Evolutionary conservation across 2,797 vertebrate species (phyloP), one percentile per base, ranked within the genome.

Genomic region (Mareca strepera): DNA sequence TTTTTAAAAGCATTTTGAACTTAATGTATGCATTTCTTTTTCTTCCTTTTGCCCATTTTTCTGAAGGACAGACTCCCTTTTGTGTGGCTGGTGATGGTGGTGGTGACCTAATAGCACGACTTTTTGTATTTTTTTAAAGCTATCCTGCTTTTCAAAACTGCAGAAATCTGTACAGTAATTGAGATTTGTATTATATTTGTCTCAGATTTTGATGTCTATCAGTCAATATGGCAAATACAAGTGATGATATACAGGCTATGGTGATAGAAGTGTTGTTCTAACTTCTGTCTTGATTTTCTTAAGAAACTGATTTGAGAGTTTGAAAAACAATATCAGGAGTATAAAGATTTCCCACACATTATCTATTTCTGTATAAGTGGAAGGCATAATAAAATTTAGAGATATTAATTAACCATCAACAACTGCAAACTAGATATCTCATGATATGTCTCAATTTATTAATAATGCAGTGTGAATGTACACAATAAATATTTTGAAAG

Each of bases 141-240:
- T 92, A 52, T 58, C 56, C 9, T 68, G 26, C 43, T 94, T 63
- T 72, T 28, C 39, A 88, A 85, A 92, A 75, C 60, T 44, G 29
- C 35, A 66, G n/a, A 91, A 90, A 74, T 93, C 44, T 58, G 78
- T 97, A 92, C 60, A 86, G 50, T 50, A 64, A 83, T 33, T 93
- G 85, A 95, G 62, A 93, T 58, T 44, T 80, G 73, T 79, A 91
- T 2, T 10, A 22, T 77, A 69, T 68, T 92, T 90, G 37, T 33
- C 80, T 70, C 33, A 81, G 87, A 11, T 82, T 80, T 94, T 96
- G 94, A 83, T 89, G 25, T 82, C 91, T 87, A 39, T 85, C 87
- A 93, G 62, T 60, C 80, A 91, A 91, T 89, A 93, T 39, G 35
- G 50, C 63, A 84, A 83, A 85, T 39, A 67, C 29, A 85, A 80